phyloP scores from a whole-genome alignment of 2,113 vertebrate genomes.

The Hippocampus guttulatus region DNA sequence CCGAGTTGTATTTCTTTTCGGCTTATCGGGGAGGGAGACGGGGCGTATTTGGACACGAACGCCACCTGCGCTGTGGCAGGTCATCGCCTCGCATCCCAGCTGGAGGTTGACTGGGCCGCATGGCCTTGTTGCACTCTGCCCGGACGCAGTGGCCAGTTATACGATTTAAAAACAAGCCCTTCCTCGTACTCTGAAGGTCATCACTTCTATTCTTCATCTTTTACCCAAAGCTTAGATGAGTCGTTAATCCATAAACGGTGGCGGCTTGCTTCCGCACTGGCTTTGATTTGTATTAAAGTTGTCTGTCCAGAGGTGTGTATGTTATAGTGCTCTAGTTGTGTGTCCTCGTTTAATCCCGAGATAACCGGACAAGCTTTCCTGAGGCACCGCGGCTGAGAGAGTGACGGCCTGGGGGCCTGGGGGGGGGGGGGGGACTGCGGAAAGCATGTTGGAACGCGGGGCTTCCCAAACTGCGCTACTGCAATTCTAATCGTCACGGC shows the following conservation, averaged over 20 bases:
- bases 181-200: slow-evolving; percentile 64
- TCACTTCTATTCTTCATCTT: slow-evolving; percentile 37
- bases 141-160: neutral
- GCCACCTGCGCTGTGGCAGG: slow-evolving; percentile 33
- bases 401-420: neutral
- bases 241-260: slow-evolving; percentile 69
- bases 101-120: slow-evolving; percentile 28
- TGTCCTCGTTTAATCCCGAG: slow-evolving; percentile 54
- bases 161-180: slow-evolving; percentile 11
- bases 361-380: slow-evolving; percentile 54
- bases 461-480: neutral
- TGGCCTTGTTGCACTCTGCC: slow-evolving; percentile 21
- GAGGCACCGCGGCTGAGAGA: slow-evolving; percentile 24
- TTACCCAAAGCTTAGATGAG: slow-evolving; percentile 63
- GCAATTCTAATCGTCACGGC: neutral
- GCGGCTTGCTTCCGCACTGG: slow-evolving; percentile 48
- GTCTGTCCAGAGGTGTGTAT: slow-evolving; percentile 56
- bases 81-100: slow-evolving; percentile 40
- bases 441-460: neutral
- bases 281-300: slow-evolving; percentile 64
- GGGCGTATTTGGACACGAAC: no score
- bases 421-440: neutral
- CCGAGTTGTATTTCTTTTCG: slow-evolving; percentile 28
- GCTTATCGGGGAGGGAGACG: slow-evolving; percentile 24
- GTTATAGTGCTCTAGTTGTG: slow-evolving; percentile 21